Evolutionary conservation across 2,797 vertebrate species (phyloP).

Genomic region (Tangara arthus): DNA sequence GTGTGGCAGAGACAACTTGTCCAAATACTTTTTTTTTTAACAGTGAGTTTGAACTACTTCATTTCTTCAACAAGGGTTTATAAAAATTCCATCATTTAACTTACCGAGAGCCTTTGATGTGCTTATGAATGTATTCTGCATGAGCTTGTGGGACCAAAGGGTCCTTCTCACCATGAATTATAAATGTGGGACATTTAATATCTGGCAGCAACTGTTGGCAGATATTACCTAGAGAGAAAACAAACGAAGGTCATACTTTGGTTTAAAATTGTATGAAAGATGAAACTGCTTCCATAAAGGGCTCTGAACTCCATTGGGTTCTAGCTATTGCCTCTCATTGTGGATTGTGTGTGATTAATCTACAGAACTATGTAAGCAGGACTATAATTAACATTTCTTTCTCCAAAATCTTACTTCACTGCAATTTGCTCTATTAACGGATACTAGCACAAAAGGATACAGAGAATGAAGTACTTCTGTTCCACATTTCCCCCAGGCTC

Average conservation of each 20-base stretch:
- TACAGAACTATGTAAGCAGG: not conserved
- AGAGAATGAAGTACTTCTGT: not conserved
- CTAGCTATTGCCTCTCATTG: not conserved
- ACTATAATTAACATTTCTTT: not conserved
- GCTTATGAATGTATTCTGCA: slow-evolving; percentile 81
- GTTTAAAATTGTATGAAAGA: not conserved
- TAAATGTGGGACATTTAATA: slow-evolving; percentile 86
- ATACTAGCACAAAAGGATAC: not conserved
- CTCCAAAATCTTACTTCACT: not conserved
- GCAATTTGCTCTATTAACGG: not conserved
- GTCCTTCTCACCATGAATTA: slow-evolving; percentile 90
- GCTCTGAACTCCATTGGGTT: not conserved
- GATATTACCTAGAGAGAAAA: slow-evolving; percentile 81
- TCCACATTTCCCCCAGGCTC: not conserved
- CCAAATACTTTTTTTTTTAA: not conserved
- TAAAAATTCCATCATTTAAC: slow-evolving; percentile 12
- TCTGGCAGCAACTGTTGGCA: slow-evolving; percentile 82
- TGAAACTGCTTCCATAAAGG: not conserved
- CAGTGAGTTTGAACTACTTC: not conserved
- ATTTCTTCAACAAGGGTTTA: not conserved
- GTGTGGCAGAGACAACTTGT: not conserved
- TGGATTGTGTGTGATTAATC: not conserved
- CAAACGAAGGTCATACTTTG: not conserved
- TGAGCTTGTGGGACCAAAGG: slow-evolving; percentile 84
- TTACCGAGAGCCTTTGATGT: slow-evolving; percentile 84